These are phyloP conservation scores for Pollimyrus isidori DNA, from an alignment of 2,113 vertebrate species.

Conservation along the genomic window DNA sequence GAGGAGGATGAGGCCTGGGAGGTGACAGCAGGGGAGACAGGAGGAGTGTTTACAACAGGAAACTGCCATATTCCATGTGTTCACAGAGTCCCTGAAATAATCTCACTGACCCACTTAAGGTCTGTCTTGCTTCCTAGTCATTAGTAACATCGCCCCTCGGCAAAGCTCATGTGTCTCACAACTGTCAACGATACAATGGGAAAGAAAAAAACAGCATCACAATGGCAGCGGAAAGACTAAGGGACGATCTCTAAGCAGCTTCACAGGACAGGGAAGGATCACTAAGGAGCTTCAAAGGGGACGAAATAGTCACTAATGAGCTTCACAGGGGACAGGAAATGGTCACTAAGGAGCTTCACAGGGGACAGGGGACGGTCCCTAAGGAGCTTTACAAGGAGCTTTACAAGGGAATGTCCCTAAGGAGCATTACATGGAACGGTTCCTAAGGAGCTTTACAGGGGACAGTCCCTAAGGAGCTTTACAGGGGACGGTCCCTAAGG, in stretches of 20 bases:
- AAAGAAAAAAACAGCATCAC: not conserved
- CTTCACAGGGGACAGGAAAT: not conserved
- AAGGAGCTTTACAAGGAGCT: no score
- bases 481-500: not conserved
- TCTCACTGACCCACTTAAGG: not conserved
- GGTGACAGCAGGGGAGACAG: conserved; percentile 3
- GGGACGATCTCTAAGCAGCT: not conserved
- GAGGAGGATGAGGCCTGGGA: conserved; percentile 79
- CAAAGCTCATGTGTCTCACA: not conserved
- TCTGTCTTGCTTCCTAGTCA: not conserved
- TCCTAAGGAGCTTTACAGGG: not conserved
- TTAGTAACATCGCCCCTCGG: not conserved
- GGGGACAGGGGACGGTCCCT: not conserved
- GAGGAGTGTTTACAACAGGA: not conserved
- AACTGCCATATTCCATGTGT: not conserved
- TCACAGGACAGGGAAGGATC: not conserved
- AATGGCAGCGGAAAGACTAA: not conserved
- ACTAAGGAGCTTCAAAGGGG: not conserved
- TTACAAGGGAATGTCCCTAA: not conserved
- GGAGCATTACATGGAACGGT: not conserved
- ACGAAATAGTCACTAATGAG: not conserved
- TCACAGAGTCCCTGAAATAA: not conserved
- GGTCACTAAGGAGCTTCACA: not conserved
- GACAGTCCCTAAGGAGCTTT: not conserved
- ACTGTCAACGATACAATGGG: not conserved